Base-by-base conservation (phyloP, 1,140 invertebrate species). In the Rhagoletis pomonella region DNA sequence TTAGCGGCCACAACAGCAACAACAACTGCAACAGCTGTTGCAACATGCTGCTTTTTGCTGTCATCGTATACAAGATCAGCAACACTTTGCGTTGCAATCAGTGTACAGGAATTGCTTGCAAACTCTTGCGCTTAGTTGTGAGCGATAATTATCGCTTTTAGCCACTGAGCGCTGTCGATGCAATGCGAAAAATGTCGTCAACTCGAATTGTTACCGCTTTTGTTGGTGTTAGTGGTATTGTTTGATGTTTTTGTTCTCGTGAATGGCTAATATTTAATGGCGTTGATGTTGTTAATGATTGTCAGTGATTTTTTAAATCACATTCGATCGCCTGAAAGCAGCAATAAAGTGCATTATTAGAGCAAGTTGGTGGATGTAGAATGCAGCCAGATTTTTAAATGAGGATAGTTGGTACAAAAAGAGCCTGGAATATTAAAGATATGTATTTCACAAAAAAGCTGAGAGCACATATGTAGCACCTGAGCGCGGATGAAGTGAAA, bases 61-160 rank as follows among this genome's bases (percentile, higher is more conserved):
- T 89, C 85, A 65, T 44, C 85, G 87, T 88, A 29, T 29, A 91
- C 90, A 91, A 88, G 89, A 91, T 91, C 89, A 85, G 89, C 91
- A 90, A 91, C 90, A 91, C 90, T 91, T 91, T 84, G 67, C 77
- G 50, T 42, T n/a, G 14, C 29, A 50, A 85, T 42, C n/a, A 62
- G 39, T 7, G 62, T 42, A 87, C 62, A 69, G 69, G 17, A 64
- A 86, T 88, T 86, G 59, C 29, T n/a, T 85, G 47, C 44, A 39
- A 19, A 19, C 19, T 73, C 3, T 73, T 73, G 67, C 44, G 29
- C 29, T 29, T 81, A 19, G 14, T 50, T 14, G 6, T 77, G 58
- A 10, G 89, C 90, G 91, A 91, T 91, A 91, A 91, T 91, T 91
- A 91, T 91, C 90, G 90, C 90, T 91, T 91, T 91, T 91, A 91